Percentiles rank a stretch among this genome's conserved stretches.
phyloP scores from a whole-genome alignment of 2,888 invertebrate genomes.

The Drosophila conformis region DNA sequence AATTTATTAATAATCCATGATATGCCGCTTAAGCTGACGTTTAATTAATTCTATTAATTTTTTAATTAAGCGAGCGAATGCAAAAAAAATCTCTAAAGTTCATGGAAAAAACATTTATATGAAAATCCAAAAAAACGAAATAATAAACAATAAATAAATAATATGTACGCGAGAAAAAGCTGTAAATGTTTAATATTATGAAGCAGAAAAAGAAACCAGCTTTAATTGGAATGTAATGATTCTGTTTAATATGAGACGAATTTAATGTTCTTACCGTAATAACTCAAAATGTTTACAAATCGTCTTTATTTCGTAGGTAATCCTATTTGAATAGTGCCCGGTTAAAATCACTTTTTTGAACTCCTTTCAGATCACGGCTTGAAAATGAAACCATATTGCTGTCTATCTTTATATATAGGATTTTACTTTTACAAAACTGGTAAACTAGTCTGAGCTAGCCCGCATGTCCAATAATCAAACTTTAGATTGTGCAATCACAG shows the following conservation, averaged over 20 bases:
- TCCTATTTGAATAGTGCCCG: background rate
- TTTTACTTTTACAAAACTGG: background rate
- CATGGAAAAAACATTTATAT: slow-evolving; percentile 35
- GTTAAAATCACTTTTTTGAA: background rate
- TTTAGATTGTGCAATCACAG: slow-evolving; percentile 37
- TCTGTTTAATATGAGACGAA: background rate
- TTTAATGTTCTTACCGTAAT: too few relatives aligned
- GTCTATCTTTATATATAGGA: background rate
- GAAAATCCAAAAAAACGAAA: slow-evolving; percentile 1
- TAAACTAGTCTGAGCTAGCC: background rate
- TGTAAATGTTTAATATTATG: background rate
- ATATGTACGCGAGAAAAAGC: slow-evolving; percentile 11
- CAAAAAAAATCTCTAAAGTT: slow-evolving; percentile 31
- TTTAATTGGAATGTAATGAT: background rate
- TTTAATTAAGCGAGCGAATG: slow-evolving; percentile 43
- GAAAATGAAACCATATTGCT: background rate
- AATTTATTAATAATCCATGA: slow-evolving; percentile 77
- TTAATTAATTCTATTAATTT: slow-evolving; percentile 76
- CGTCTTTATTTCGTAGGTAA: background rate
- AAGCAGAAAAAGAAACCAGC: background rate
- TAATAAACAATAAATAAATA: slow-evolving; percentile 18
- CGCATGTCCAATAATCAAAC: slow-evolving; percentile 1
- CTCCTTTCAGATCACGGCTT: background rate
- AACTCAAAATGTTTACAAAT: background rate
- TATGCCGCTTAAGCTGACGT: slow-evolving; percentile 74